phyloP scores from a whole-genome alignment of 2,113 vertebrate species.

The Apaloderma vittatum region DNA sequence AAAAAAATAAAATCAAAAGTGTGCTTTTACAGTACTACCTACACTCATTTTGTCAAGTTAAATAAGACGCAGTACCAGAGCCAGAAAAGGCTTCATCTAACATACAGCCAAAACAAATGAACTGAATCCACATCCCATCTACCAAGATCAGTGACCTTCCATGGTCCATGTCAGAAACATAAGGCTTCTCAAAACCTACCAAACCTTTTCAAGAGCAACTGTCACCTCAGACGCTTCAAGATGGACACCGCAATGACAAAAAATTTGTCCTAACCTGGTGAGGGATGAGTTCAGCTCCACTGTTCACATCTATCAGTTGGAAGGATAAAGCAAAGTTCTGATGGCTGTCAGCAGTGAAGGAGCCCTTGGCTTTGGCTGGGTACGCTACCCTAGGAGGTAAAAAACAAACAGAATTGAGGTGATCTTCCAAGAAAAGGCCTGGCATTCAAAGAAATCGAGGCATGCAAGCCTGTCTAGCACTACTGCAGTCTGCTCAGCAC shows the following conservation, averaged over 20 bases:
- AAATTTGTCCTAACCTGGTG: conserved; percentile 88
- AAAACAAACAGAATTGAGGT: not conserved
- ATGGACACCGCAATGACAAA: not conserved
- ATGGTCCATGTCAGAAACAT: not conserved
- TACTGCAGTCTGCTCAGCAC: not conserved
- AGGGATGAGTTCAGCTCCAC: conserved; percentile 92
- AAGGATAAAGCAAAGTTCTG: conserved; percentile 98
- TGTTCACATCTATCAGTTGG: conserved; percentile 93
- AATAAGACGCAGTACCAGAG: not conserved
- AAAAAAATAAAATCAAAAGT: not conserved
- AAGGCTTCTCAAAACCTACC: not conserved
- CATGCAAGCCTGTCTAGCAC: not conserved
- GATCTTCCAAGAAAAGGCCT: not conserved
- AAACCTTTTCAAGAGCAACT: not conserved
- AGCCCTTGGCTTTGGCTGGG: conserved; percentile 90
- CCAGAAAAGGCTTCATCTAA: not conserved
- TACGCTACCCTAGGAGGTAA: conserved; percentile 87
- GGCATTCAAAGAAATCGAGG: not conserved
- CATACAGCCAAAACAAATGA: not conserved
- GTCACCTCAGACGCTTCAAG: not conserved
- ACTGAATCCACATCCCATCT: not conserved
- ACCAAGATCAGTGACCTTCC: not conserved
- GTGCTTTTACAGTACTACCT: not conserved
- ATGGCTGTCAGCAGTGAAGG: conserved; percentile 95
- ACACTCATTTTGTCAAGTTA: not conserved